These are phyloP conservation scores for Sebastes taczanowskii DNA, from an alignment of 2,797 vertebrate species.

Conservation along the genomic window DNA sequence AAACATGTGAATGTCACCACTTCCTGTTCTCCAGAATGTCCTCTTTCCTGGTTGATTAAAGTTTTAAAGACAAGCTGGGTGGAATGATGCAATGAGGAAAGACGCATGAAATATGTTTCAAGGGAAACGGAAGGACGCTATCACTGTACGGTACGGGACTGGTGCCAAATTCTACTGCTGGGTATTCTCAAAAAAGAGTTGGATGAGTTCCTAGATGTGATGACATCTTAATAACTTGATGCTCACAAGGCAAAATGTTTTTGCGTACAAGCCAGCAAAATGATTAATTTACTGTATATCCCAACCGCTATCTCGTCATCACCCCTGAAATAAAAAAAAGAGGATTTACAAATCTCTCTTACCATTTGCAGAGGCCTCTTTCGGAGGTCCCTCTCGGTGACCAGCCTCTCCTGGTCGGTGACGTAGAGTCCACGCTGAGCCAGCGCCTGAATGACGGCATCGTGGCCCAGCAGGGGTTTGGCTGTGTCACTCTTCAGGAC, in stretches of 20 bases:
- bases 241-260: background rate
- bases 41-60: background rate
- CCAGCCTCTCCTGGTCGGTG: slow-evolving; percentile 94
- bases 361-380: slow-evolving; percentile 98
- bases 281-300: background rate
- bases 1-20: background rate
- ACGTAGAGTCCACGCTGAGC: slow-evolving; percentile 95
- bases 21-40: background rate
- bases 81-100: slow-evolving; percentile 20
- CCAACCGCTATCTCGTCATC: background rate
- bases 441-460: slow-evolving; percentile 95
- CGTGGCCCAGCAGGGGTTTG: slow-evolving; percentile 92
- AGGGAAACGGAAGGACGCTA: background rate
- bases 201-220: background rate
- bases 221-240: background rate
- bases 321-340: background rate
- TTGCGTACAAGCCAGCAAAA: background rate
- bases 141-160: background rate
- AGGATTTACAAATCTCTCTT: slow-evolving; percentile 51
- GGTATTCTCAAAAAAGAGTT: background rate
- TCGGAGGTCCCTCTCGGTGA: slow-evolving; percentile 93
- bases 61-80: background rate
- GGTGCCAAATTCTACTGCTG: background rate
- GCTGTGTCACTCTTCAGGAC: slow-evolving; percentile 91
- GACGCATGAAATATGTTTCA: background rate